A percentile compares a stretch with the other conserved stretches of the same genome.
phyloP scores from a whole-genome alignment of 1,140 invertebrate species.

The Eurosta solidaginis region DNA sequence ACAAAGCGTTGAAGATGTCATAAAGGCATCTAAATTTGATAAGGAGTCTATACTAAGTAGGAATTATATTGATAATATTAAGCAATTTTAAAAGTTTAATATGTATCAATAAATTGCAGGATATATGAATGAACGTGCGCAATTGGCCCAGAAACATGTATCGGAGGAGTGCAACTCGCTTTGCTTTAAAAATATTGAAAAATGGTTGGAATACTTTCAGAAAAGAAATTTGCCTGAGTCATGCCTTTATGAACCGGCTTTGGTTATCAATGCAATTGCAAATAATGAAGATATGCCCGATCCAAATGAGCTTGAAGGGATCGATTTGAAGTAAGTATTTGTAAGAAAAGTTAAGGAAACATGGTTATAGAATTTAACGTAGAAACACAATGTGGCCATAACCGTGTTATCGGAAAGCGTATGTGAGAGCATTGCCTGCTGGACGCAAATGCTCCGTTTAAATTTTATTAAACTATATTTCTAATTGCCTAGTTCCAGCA shows the following conservation, averaged over 20 bases:
- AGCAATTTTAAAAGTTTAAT: neutral
- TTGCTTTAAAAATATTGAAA: conserved; percentile 43
- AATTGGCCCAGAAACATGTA: conserved; percentile 30
- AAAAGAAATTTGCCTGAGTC: conserved; percentile 27
- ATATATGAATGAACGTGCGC: neutral
- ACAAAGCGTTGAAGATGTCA: neutral
- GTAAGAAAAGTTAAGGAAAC: no score
- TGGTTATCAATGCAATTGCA: conserved; percentile 41
- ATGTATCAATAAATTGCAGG: neutral
- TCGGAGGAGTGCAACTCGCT: conserved; percentile 43
- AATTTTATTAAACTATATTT: no score
- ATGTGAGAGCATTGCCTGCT: no score
- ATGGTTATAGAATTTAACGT: no score
- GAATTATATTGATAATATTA: neutral
- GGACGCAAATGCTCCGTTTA: no score
- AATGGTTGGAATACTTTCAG: conserved; percentile 48
- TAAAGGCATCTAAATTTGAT: neutral
- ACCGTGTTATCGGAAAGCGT: no score
- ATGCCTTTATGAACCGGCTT: conserved; percentile 45
- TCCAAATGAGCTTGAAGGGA: conserved; percentile 35
- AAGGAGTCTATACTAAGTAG: neutral
- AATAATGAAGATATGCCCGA: conserved; percentile 41
- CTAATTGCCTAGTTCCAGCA: no score
- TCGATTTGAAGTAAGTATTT: conserved; percentile 45
- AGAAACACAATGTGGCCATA: no score